phyloP scores from a whole-genome alignment of 64 coral and sea anemone species.

The Astreopora myriophthalma region DNA sequence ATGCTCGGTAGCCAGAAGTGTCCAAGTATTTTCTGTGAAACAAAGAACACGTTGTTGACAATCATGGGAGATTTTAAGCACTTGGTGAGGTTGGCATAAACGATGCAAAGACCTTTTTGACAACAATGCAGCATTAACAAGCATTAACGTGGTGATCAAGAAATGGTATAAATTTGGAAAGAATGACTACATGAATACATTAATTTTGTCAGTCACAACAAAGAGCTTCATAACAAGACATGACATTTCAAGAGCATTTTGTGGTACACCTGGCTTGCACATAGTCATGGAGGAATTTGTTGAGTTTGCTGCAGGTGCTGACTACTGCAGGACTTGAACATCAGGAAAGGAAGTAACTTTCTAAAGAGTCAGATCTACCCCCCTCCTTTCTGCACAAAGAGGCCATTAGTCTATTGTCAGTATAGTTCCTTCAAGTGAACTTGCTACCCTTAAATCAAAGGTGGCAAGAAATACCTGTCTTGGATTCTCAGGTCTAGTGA shows the following conservation, averaged over 20 bases:
- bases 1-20: not conserved
- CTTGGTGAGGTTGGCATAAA: conserved; percentile 31
- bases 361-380: conserved; percentile 13
- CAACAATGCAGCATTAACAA: conserved; percentile 65
- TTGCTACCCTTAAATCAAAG: conserved; percentile 5
- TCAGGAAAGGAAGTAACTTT: conserved; percentile 28
- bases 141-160: no score
- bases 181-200: not conserved
- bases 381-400: not conserved
- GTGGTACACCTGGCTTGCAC: conserved; percentile 38
- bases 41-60: conserved; percentile 40
- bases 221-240: conserved; percentile 47
- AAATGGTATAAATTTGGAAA: conserved; percentile 15
- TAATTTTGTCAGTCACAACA: conserved; percentile 46
- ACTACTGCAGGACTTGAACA: conserved; percentile 45
- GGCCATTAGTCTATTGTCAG: not conserved
- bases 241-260: conserved; percentile 58
- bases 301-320: not conserved
- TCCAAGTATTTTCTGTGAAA: conserved; percentile 46
- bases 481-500: conserved; percentile 22
- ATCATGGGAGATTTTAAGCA: conserved; percentile 19
- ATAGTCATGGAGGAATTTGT: conserved; percentile 46
- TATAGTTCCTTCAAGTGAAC: not conserved
- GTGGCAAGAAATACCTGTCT: conserved; percentile 18
- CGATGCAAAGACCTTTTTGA: conserved; percentile 46